A percentile compares a stretch with the other conserved stretches of the same genome.
Conservation (phyloP, 2,797 vertebrate genomes). For the Tachyglossus aculeatus region DNA sequence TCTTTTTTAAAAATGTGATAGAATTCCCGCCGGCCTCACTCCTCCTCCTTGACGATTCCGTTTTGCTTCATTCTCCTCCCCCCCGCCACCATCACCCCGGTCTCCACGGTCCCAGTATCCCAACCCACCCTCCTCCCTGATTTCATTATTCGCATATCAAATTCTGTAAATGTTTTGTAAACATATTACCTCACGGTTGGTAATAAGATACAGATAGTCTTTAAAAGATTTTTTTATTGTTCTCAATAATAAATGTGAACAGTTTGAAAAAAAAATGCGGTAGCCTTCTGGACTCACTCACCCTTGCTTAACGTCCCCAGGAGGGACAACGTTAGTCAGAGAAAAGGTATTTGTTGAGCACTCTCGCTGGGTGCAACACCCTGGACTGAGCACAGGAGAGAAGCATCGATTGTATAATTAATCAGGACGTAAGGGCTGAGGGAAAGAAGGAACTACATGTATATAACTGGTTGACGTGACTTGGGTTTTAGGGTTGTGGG, state of each 20-base stretch:
- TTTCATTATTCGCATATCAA: constrained; percentile 69
- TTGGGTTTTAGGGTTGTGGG: no score
- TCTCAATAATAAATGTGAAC: constrained; percentile 80
- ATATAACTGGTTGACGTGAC: no score
- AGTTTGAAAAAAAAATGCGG: constrained; percentile 49
- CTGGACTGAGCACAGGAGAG: no score
- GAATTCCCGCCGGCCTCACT: background rate
- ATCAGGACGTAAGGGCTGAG: no score
- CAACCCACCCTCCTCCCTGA: constrained; percentile 31
- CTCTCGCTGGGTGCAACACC: no score
- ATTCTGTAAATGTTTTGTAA: constrained; percentile 80
- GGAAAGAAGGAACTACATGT: no score
- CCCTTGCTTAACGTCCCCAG: no score
- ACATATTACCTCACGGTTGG: constrained; percentile 80
- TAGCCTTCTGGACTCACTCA: background rate
- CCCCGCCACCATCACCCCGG: no score
- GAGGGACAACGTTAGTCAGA: no score
- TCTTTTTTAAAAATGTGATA: constrained; percentile 20
- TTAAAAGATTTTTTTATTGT: constrained; percentile 81
- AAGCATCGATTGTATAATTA: no score
- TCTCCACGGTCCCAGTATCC: constrained; percentile 31
- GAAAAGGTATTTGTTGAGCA: no score
- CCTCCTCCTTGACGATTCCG: constrained; percentile 4
- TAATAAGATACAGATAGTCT: constrained; percentile 79
- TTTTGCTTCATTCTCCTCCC: no score